Percentiles rank a stretch among this genome's conserved stretches.
phyloP scores from a whole-genome alignment of 2,797 vertebrate species.

The Anabacerthia variegaticeps region DNA sequence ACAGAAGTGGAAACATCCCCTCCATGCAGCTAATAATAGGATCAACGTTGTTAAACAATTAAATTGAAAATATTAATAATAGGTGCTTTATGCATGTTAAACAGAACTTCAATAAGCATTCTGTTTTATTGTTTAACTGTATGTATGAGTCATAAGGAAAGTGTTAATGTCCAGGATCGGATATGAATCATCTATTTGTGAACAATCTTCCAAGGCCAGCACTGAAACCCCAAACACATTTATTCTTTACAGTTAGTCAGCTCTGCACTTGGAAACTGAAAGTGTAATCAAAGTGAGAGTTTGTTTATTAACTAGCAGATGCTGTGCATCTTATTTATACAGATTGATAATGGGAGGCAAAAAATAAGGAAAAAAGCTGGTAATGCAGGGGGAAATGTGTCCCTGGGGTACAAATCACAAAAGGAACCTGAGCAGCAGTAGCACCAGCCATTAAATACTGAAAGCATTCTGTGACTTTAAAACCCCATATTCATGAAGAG shows the following conservation, averaged over 20 bases:
- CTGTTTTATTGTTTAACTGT: slow-evolving; percentile 74
- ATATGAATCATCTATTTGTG: slow-evolving; percentile 72
- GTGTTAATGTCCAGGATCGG: slow-evolving; percentile 67
- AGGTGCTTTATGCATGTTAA: slow-evolving; percentile 47
- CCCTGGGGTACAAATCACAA: background rate
- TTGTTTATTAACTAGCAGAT: slow-evolving; percentile 28
- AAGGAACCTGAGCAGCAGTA: slow-evolving; percentile 2
- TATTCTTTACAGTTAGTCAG: background rate
- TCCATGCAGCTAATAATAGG: slow-evolving; percentile 68
- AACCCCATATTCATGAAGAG: slow-evolving; percentile 18
- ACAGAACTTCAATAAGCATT: slow-evolving; percentile 14
- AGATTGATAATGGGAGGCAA: background rate
- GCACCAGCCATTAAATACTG: background rate
- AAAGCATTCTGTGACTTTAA: slow-evolving; percentile 15
- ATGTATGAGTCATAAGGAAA: slow-evolving; percentile 73
- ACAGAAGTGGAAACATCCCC: slow-evolving; percentile 41
- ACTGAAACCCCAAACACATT: slow-evolving; percentile 7
- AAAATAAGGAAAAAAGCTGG: background rate
- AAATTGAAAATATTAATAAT: slow-evolving; percentile 56
- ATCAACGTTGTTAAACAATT: slow-evolving; percentile 23
- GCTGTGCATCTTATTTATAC: slow-evolving; percentile 29
- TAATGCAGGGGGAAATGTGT: background rate
- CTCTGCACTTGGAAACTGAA: slow-evolving; percentile 42
- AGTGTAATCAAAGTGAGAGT: slow-evolving; percentile 47
- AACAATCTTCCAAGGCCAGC: slow-evolving; percentile 63